Conservation (phyloP, 2,888 invertebrate species). For the Rugalucina vietnamica region DNA sequence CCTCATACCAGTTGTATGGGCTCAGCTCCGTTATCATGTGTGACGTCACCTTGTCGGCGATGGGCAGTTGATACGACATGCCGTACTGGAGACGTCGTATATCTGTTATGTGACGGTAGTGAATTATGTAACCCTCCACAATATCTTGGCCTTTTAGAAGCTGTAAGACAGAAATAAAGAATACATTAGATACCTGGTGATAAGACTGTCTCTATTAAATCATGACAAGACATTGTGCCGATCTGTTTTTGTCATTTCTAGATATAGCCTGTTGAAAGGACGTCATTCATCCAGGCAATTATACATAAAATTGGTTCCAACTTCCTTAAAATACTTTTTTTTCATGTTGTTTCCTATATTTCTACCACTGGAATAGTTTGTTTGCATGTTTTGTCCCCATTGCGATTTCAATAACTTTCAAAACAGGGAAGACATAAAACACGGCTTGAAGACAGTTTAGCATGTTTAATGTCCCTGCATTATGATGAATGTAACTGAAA, state of each 20-base stretch:
- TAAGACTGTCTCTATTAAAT: too few species aligned
- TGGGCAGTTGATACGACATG: constrained; percentile 50
- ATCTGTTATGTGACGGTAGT: constrained; percentile 69
- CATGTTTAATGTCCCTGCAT: neutral
- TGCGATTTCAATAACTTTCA: neutral
- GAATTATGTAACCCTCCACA: constrained; percentile 78
- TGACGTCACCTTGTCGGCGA: constrained; percentile 66
- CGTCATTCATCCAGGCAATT: neutral
- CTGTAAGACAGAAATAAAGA: too few species aligned
- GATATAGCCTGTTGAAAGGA: neutral
- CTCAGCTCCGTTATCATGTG: constrained; percentile 88
- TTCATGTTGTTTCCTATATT: neutral
- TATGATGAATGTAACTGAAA: neutral
- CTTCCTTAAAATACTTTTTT: neutral
- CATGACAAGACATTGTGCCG: too few species aligned
- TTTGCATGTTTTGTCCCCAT: neutral
- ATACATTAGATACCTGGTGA: too few species aligned
- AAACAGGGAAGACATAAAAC: neutral
- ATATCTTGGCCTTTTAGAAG: constrained; percentile 74
- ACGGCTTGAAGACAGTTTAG: constrained; percentile 2
- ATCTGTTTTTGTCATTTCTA: too few species aligned
- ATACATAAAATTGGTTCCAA: neutral
- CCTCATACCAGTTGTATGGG: constrained; percentile 95
- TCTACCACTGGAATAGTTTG: neutral
- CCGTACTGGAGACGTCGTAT: constrained; percentile 65